These are phyloP conservation scores for Anhinga rufa DNA, from an alignment of 2,113 vertebrate species.

Conservation along the genomic window DNA sequence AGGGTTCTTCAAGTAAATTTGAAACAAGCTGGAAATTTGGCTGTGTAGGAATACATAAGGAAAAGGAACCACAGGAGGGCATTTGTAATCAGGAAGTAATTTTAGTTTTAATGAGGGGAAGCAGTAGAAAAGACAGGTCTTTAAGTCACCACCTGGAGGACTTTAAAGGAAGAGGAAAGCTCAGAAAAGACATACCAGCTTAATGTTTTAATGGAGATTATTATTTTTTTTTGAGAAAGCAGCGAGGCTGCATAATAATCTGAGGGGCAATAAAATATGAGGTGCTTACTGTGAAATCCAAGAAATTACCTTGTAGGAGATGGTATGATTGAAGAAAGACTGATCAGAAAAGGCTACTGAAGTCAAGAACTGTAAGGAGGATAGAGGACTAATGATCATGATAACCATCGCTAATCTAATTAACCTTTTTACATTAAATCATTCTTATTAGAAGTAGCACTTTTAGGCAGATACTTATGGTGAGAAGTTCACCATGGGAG, in stretches of 20 bases:
- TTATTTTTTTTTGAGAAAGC: background rate
- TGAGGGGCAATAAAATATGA: background rate
- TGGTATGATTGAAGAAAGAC: background rate
- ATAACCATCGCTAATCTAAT: background rate
- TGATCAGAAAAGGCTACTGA: background rate
- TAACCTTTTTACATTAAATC: background rate
- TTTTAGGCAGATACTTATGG: background rate
- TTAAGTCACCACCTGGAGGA: constrained; percentile 30
- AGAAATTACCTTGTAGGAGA: background rate
- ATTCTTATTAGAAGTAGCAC: background rate
- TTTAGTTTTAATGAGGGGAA: constrained; percentile 26
- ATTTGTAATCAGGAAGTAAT: constrained; percentile 41
- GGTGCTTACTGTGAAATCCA: background rate
- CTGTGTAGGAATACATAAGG: background rate
- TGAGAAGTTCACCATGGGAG: background rate
- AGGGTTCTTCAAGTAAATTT: background rate
- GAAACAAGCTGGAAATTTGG: background rate
- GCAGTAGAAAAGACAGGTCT: constrained; percentile 23
- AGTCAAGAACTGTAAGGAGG: background rate
- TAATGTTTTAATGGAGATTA: background rate
- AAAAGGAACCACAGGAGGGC: background rate
- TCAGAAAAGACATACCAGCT: background rate
- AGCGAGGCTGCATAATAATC: background rate
- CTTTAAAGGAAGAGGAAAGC: background rate
- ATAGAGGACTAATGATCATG: background rate